These are phyloP conservation scores for Furcula furcula DNA, from an alignment of 2,888 invertebrate genomes.

Conservation along the genomic window DNA sequence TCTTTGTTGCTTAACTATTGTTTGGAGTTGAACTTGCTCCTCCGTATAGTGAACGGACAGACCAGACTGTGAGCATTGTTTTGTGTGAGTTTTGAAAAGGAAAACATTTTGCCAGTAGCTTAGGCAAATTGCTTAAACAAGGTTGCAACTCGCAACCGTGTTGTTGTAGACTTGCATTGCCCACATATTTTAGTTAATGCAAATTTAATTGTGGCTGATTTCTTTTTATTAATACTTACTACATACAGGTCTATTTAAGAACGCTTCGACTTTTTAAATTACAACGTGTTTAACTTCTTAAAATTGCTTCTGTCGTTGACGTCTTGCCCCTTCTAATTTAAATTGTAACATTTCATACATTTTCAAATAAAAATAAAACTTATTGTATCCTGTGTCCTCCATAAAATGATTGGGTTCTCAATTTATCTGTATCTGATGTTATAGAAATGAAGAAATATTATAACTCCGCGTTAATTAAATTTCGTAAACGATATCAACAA, in stretches of 20 bases:
- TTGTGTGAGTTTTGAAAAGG: conserved; percentile 74
- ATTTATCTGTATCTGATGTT: too few relatives aligned
- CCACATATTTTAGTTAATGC: conserved; percentile 65
- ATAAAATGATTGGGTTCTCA: too few relatives aligned
- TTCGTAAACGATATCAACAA: background rate
- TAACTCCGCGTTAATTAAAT: too few relatives aligned
- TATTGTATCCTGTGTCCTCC: too few relatives aligned
- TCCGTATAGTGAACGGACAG: conserved; percentile 70
- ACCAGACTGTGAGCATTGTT: conserved; percentile 69
- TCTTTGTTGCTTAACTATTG: conserved; percentile 77
- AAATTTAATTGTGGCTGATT: conserved; percentile 57
- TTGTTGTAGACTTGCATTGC: conserved; percentile 45
- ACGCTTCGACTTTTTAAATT: too few relatives aligned
- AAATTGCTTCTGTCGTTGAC: too few relatives aligned
- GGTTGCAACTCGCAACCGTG: conserved; percentile 20
- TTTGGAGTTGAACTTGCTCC: conserved; percentile 68
- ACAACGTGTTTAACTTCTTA: too few relatives aligned
- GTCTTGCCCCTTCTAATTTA: too few relatives aligned
- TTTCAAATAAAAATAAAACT: too few relatives aligned
- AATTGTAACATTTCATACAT: too few relatives aligned
- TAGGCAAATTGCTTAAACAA: conserved; percentile 68
- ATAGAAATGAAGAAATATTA: too few relatives aligned
- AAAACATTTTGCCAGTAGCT: conserved; percentile 75
- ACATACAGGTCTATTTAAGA: too few relatives aligned
- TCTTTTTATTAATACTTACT: conserved; percentile 14